Conservation (phyloP, 2,797 vertebrate genomes). For the Poecilia wingei region DNA sequence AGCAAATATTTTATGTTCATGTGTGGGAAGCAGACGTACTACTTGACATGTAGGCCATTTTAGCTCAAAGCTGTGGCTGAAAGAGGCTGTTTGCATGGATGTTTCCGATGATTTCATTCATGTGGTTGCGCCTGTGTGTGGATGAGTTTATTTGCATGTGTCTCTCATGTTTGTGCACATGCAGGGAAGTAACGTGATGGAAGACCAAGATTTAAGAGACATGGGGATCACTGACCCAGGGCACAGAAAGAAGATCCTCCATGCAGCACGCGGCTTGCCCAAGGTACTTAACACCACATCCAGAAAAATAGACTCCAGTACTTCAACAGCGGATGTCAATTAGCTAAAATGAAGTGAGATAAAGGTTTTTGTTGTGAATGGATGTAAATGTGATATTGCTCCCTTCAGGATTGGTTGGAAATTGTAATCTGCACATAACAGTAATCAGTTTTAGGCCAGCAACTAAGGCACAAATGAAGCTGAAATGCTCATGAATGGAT, state of each 20-base stretch:
- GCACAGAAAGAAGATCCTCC: slow-evolving; percentile 94
- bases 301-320: not conserved
- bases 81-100: slow-evolving; percentile 8
- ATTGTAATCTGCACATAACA: not conserved
- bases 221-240: slow-evolving; percentile 92
- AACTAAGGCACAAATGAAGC: not conserved
- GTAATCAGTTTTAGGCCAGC: not conserved
- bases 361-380: not conserved
- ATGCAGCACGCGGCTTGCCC: slow-evolving; percentile 91
- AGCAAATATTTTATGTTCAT: slow-evolving; percentile 8
- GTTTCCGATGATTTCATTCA: slow-evolving; percentile 19
- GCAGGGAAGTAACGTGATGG: slow-evolving; percentile 93
- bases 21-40: not conserved
- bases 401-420: not conserved
- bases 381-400: not conserved
- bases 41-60: slow-evolving; percentile 1
- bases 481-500: not conserved
- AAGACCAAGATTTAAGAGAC: slow-evolving; percentile 95
- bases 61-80: slow-evolving; percentile 17
- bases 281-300: slow-evolving; percentile 82
- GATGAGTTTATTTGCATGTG: slow-evolving; percentile 65
- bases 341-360: slow-evolving; percentile 3
- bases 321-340: slow-evolving; percentile 9
- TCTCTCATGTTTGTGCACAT: slow-evolving; percentile 57
- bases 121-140: slow-evolving; percentile 49